Percentiles rank a stretch among this genome's conserved stretches.
These are phyloP conservation scores for Drosophila rhopaloa DNA, from an alignment of 1,140 invertebrate genomes.

Conservation along the genomic window DNA sequence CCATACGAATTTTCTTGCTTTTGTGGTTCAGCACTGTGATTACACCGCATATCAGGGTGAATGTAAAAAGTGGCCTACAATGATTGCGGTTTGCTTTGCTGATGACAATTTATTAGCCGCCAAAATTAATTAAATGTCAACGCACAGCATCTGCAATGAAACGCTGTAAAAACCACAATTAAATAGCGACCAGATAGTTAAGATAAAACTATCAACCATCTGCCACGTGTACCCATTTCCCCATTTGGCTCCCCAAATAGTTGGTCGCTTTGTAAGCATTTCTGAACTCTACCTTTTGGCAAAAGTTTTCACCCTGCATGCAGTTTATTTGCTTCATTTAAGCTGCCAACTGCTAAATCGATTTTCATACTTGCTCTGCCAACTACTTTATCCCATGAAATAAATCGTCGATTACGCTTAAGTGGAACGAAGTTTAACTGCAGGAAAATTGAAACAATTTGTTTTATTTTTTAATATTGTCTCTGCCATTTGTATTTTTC, in stretches of 20 bases:
- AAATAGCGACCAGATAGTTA: background rate
- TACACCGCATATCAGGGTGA: constrained; percentile 11
- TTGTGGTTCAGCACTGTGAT: constrained; percentile 49
- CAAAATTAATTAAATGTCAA: constrained; percentile 66
- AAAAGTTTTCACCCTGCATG: constrained; percentile 19
- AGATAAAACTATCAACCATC: constrained; percentile 10
- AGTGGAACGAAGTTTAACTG: constrained; percentile 19
- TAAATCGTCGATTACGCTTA: constrained; percentile 21
- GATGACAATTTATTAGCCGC: constrained; percentile 66
- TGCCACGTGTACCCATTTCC: no score
- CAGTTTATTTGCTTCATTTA: constrained; percentile 37
- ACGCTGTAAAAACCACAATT: constrained; percentile 35
- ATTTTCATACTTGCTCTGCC: constrained; percentile 7
- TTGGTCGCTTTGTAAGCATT: constrained; percentile 37
- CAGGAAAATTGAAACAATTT: constrained; percentile 16
- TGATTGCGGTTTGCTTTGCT: constrained; percentile 56
- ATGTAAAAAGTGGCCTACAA: constrained; percentile 52
- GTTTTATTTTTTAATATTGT: background rate
- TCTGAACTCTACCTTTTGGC: constrained; percentile 43
- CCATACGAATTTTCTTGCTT: constrained; percentile 35
- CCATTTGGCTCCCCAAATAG: background rate
- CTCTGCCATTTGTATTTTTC: background rate
- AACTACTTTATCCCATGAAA: constrained; percentile 25
- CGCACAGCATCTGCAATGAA: constrained; percentile 15
- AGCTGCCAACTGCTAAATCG: constrained; percentile 4